Evolutionary conservation across 2,797 vertebrate genomes (phyloP).

Genomic region (Semotilus atromaculatus): DNA sequence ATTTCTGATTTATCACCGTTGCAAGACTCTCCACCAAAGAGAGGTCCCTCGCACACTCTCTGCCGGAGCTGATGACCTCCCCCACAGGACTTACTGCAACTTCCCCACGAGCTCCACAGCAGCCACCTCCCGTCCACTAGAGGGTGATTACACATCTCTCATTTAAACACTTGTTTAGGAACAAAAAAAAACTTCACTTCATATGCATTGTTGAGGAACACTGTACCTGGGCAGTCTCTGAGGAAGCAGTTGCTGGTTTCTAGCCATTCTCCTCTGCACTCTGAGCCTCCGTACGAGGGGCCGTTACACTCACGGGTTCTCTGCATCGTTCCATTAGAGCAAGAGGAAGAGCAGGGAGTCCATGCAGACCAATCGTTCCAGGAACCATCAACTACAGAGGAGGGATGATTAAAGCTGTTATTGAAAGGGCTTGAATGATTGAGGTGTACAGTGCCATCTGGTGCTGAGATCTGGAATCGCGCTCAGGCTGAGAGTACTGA

Average conservation of each 20-base stretch:
- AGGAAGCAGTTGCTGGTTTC: conserved; percentile 90
- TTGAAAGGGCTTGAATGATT: neutral
- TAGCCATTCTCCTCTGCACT: conserved; percentile 93
- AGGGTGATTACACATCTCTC: conserved; percentile 11
- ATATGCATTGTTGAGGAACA: no score
- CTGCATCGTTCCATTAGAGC: conserved; percentile 95
- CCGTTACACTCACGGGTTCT: conserved; percentile 94
- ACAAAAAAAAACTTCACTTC: no score
- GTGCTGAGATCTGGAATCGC: conserved; percentile 52
- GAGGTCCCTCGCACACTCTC: conserved; percentile 89
- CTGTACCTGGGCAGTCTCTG: conserved; percentile 90
- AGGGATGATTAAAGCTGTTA: neutral
- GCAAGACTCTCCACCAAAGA: conserved; percentile 89
- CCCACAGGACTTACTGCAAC: conserved; percentile 90
- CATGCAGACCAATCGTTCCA: conserved; percentile 98
- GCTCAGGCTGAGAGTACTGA: conserved; percentile 67
- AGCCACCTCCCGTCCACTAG: conserved; percentile 95
- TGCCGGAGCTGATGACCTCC: conserved; percentile 91
- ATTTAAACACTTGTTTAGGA: neutral
- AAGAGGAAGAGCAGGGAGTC: conserved; percentile 88
- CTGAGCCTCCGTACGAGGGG: conserved; percentile 94
- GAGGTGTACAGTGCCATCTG: conserved; percentile 60
- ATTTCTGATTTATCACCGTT: conserved; percentile 88
- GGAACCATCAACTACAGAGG: conserved; percentile 89
- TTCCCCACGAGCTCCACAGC: conserved; percentile 88